These are phyloP conservation scores for Ophiothrix spiculata DNA, from an alignment of 35 echinoderm and acorn worm species.

Conservation along the genomic window DNA sequence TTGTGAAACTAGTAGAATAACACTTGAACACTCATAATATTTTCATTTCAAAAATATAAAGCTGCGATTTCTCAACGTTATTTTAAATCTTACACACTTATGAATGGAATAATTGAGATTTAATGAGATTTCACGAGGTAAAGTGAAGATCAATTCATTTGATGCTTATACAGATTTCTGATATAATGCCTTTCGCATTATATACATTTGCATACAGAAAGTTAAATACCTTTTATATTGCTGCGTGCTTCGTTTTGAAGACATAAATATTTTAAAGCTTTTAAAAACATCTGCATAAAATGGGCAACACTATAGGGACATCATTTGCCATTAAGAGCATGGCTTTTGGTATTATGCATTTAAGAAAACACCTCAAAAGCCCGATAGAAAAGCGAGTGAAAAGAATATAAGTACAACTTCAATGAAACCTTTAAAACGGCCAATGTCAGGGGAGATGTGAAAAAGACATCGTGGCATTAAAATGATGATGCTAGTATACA, in stretches of 20 bases:
- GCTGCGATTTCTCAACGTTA: not conserved
- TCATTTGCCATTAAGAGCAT: constrained; percentile 5
- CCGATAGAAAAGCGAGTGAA: not conserved
- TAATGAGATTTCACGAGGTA: not conserved
- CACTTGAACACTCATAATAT: not conserved
- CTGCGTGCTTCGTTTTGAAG: not conserved
- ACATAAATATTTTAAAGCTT: constrained; percentile 5
- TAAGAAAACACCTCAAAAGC: constrained; percentile 5
- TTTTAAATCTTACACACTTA: not conserved
- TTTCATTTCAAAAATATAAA: not conserved
- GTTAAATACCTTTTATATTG: not conserved
- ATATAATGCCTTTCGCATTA: not conserved
- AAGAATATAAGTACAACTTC: not conserved
- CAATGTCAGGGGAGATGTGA: constrained; percentile 8
- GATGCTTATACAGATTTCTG: not conserved
- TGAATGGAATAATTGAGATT: not conserved
- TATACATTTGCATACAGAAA: constrained; percentile 8
- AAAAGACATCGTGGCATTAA: constrained; percentile 15
- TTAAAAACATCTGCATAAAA: constrained; percentile 6
- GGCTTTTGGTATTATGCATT: constrained; percentile 12
- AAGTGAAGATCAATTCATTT: not conserved
- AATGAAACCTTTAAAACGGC: constrained; percentile 15
- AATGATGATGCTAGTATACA: constrained; percentile 4
- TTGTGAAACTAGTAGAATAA: not conserved
- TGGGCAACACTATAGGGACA: constrained; percentile 6